phyloP scores from a whole-genome alignment of 2,888 invertebrate genomes.

The Cryptocheilus praepositus region DNA sequence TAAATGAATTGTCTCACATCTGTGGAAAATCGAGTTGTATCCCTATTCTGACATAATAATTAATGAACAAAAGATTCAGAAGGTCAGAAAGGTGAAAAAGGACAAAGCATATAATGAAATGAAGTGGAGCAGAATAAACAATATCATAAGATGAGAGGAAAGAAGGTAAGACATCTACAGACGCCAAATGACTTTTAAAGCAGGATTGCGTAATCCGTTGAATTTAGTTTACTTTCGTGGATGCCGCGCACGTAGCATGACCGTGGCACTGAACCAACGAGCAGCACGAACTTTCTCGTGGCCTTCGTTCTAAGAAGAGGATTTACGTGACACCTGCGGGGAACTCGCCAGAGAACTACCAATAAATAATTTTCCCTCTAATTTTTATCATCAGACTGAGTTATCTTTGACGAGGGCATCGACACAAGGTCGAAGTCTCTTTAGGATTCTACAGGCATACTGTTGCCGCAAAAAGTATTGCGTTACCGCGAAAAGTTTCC shows the following conservation, averaged over 20 bases:
- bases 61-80: background rate
- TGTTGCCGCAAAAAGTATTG: too few relatives aligned
- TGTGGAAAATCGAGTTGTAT: too few relatives aligned
- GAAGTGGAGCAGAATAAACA: slow-evolving; percentile 35
- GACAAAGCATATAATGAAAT: background rate
- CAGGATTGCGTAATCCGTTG: slow-evolving; percentile 65
- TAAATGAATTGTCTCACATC: too few relatives aligned
- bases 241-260: slow-evolving; percentile 69
- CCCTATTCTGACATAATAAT: too few relatives aligned
- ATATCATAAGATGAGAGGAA: slow-evolving; percentile 1
- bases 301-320: slow-evolving; percentile 61
- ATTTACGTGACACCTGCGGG: slow-evolving; percentile 51
- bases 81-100: too few relatives aligned
- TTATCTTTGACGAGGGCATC: too few relatives aligned
- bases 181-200: slow-evolving; percentile 64
- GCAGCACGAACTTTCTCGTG: slow-evolving; percentile 67
- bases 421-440: too few relatives aligned
- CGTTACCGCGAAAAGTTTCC: too few relatives aligned
- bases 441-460: too few relatives aligned
- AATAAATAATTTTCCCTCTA: background rate
- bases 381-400: too few relatives aligned
- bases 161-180: slow-evolving; percentile 19
- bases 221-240: slow-evolving; percentile 70
- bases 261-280: slow-evolving; percentile 70
- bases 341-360: background rate